Percentiles rank a stretch among this genome's conserved stretches.
Conservation (phyloP, 1,140 invertebrate species). For the Drosophila erecta region DNA sequence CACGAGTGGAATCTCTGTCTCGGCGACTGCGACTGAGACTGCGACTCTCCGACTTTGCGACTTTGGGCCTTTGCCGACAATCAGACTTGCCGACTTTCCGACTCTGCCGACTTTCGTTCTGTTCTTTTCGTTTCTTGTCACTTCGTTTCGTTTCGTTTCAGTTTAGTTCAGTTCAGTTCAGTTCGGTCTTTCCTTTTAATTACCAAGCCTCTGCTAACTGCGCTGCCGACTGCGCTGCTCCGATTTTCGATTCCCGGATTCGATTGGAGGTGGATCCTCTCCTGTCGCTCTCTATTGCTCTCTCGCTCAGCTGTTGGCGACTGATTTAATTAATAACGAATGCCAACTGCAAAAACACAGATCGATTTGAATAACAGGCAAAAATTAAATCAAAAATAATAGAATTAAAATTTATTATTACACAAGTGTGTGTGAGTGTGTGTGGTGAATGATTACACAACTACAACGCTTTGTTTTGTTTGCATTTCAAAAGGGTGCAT, state of each 20-base stretch:
- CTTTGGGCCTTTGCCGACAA: conserved; percentile 15
- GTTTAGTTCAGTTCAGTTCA: background rate
- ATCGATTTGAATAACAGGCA: conserved; percentile 63
- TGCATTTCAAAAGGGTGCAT: conserved; percentile 47
- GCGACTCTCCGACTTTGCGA: conserved; percentile 22
- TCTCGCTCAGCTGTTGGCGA: conserved; percentile 44
- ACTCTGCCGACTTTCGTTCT: conserved; percentile 21
- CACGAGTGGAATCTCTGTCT: conserved; percentile 50
- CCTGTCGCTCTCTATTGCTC: conserved; percentile 3
- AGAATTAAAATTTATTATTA: conserved; percentile 55
- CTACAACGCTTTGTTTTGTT: conserved; percentile 54
- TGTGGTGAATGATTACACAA: conserved; percentile 58
- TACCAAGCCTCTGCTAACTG: conserved; percentile 57
- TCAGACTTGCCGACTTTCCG: background rate
- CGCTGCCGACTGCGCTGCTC: conserved; percentile 14
- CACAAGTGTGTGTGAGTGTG: background rate
- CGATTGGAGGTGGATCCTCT: conserved; percentile 35
- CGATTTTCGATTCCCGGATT: conserved; percentile 43
- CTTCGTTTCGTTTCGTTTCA: background rate
- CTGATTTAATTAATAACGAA: conserved; percentile 82
- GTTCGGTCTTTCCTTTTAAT: conserved; percentile 64
- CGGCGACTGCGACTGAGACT: conserved; percentile 45
- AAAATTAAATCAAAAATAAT: conserved; percentile 66
- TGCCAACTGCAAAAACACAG: conserved; percentile 80
- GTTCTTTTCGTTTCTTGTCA: conserved; percentile 1